Percentiles rank a stretch among this genome's conserved stretches.
These are phyloP conservation scores for Zonotrichia leucophrys DNA, from an alignment of 2,113 vertebrate genomes.

Conservation along the genomic window DNA sequence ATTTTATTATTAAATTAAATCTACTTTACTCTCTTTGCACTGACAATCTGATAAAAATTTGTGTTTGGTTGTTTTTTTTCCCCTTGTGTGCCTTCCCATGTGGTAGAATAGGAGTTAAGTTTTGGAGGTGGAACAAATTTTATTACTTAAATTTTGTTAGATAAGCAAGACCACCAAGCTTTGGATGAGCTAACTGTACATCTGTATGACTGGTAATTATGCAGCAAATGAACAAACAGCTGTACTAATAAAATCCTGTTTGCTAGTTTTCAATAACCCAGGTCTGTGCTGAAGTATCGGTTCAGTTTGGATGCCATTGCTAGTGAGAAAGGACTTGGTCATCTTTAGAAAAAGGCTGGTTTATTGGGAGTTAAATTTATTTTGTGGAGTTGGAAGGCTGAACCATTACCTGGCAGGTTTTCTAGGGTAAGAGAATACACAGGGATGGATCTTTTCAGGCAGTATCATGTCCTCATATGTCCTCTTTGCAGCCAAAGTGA, in stretches of 20 bases:
- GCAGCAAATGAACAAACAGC: neutral
- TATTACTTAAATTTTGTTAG: neutral
- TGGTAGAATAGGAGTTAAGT: neutral
- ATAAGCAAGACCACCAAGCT: neutral
- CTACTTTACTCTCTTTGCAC: neutral
- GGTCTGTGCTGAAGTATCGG: neutral
- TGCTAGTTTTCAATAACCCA: neutral
- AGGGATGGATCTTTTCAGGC: neutral
- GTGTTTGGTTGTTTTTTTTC: fast-evolving
- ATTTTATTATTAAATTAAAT: neutral
- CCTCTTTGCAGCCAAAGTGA: neutral
- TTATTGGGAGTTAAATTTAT: neutral
- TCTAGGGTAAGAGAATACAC: neutral
- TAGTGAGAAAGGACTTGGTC: neutral
- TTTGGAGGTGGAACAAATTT: neutral
- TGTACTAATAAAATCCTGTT: neutral
- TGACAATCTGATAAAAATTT: neutral
- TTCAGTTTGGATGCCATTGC: neutral
- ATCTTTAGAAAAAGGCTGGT: neutral
- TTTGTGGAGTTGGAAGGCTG: neutral
- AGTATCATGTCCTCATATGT: neutral
- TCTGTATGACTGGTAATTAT: neutral
- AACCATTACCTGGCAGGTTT: neutral
- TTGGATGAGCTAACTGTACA: neutral
- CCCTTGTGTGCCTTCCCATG: neutral